Percentiles rank a stretch among this genome's conserved stretches.
Evolutionary conservation across 2,797 vertebrate genomes (phyloP).

Genomic region (Loris lydekkerianus): DNA sequence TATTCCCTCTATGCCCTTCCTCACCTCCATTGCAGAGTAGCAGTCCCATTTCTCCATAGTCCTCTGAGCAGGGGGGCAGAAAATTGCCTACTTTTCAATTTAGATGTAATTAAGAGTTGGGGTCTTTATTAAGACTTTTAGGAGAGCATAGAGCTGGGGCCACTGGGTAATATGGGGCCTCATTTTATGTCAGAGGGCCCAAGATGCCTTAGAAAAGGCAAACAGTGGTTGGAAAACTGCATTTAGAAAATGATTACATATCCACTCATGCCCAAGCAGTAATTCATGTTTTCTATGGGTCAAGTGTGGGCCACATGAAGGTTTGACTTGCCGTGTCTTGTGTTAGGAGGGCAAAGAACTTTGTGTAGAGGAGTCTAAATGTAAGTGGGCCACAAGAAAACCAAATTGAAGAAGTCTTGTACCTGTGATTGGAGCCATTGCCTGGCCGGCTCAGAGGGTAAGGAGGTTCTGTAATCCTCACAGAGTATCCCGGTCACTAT

Average conservation of each 20-base stretch:
- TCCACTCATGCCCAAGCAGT: not conserved
- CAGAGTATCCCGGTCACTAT: not conserved
- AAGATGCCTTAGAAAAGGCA: not conserved
- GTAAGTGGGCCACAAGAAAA: not conserved
- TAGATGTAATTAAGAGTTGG: not conserved
- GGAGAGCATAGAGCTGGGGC: not conserved
- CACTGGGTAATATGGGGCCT: not conserved
- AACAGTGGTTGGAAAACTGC: not conserved
- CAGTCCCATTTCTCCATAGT: not conserved
- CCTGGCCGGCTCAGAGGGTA: not conserved
- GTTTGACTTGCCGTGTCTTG: not conserved
- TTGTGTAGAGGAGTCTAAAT: not conserved
- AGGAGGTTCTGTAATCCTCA: not conserved
- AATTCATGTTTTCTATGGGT: not conserved
- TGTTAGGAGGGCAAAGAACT: not conserved
- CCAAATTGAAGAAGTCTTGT: not conserved
- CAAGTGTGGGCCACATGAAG: not conserved
- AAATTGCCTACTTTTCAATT: not conserved
- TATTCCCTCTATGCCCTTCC: not conserved
- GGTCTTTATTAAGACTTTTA: not conserved
- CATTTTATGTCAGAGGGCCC: not conserved
- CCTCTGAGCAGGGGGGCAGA: not conserved
- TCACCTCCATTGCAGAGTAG: not conserved
- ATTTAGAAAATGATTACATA: not conserved
- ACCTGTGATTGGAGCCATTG: not conserved